Conservation (phyloP, 2,113 vertebrate genomes). For the Pollimyrus isidori region DNA sequence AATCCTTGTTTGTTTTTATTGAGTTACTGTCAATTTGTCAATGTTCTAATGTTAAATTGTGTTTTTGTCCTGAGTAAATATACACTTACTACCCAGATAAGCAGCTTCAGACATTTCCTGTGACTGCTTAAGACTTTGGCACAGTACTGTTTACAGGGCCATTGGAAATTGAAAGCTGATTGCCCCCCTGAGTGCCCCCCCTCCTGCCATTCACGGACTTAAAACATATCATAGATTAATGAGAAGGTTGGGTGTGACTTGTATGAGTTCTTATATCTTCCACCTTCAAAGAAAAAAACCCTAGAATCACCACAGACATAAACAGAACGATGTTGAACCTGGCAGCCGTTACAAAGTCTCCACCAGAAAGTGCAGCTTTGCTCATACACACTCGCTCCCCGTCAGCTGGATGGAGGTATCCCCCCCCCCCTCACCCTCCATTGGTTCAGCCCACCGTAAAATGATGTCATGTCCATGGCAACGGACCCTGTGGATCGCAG, state of each 20-base stretch:
- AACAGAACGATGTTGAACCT: not conserved
- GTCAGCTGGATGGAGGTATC: not conserved
- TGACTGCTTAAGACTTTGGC: not conserved
- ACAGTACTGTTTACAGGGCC: not conserved
- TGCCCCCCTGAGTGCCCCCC: not conserved
- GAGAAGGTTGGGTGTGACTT: not conserved
- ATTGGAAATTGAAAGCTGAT: not conserved
- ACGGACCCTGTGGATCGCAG: not conserved
- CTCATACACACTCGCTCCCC: not conserved
- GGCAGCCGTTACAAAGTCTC: not conserved
- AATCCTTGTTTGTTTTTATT: not conserved
- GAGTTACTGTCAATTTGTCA: not conserved
- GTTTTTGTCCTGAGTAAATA: not conserved
- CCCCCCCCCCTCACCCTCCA: not conserved
- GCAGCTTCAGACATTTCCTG: not conserved
- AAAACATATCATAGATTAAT: not conserved
- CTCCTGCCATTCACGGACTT: not conserved
- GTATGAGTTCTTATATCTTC: not conserved
- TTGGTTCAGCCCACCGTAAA: not conserved
- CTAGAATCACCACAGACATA: not conserved
- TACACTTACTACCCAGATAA: not conserved
- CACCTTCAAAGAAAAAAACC: not conserved
- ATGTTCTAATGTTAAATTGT: not conserved
- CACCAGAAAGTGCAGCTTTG: not conserved
- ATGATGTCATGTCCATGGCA: slow-evolving; percentile 27